Percentiles rank a stretch among this genome's conserved stretches.
Evolutionary conservation across 1,140 invertebrate species (phyloP).

Genomic region (Drosophila elegans): DNA sequence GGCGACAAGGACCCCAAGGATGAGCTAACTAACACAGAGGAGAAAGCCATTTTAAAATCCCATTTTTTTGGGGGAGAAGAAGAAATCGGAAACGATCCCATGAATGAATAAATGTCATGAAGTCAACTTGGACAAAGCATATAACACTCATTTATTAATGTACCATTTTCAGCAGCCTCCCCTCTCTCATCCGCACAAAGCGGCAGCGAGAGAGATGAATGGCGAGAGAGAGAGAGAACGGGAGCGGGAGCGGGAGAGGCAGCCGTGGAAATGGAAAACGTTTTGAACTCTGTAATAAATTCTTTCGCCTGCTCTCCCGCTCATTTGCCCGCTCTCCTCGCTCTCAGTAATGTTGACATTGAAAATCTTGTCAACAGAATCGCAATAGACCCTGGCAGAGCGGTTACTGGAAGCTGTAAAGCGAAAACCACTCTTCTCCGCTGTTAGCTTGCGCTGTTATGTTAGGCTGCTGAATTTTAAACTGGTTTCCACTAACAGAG

Average conservation of each 20-base stretch:
- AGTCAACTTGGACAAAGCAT: constrained; percentile 81
- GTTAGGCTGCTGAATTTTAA: constrained; percentile 25
- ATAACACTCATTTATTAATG: constrained; percentile 83
- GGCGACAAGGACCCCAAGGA: constrained; percentile 47
- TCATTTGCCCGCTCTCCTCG: constrained; percentile 7
- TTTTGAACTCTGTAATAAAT: constrained; percentile 66
- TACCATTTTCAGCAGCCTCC: constrained; percentile 59
- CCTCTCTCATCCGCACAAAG: not conserved
- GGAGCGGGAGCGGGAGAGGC: constrained; percentile 11
- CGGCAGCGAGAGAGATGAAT: constrained; percentile 9
- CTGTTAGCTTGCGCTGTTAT: constrained; percentile 10
- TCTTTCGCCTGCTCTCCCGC: constrained; percentile 47
- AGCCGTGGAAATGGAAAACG: constrained; percentile 31
- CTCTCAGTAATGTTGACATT: constrained; percentile 70
- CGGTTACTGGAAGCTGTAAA: constrained; percentile 14
- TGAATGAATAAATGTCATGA: constrained; percentile 82
- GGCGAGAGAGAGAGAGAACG: constrained; percentile 11
- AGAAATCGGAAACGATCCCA: constrained; percentile 31
- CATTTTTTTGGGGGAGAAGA: constrained; percentile 28
- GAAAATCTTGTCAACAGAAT: constrained; percentile 70
- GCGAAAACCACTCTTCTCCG: not conserved
- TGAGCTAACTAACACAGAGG: constrained; percentile 19
- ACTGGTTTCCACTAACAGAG: constrained; percentile 26
- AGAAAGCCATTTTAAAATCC: constrained; percentile 60
- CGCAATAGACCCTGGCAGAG: constrained; percentile 44